Evolutionary conservation across 2,888 invertebrate species (phyloP), one percentile per base, ranked within the genome.

Genomic region (Caenorhabditis sp.): DNA sequence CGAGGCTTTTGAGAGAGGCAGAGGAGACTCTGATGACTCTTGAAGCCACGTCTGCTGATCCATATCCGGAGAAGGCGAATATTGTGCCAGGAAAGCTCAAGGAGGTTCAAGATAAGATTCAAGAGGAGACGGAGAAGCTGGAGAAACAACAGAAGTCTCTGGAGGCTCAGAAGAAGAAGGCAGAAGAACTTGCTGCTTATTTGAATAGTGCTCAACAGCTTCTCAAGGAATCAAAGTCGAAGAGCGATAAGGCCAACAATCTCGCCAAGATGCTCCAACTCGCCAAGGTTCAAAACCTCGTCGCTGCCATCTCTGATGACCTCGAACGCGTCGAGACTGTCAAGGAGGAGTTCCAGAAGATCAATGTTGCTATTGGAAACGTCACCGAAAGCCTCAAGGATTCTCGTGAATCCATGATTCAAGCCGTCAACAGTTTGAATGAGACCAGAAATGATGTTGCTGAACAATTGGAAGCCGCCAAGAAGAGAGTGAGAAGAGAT

Each of bases 141-240:
- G 72, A 74, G 5, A 41, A 58, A 16, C 80, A 82, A 56, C 80
- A 84, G 54, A 70, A 79, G 10, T 74, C 82, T 22, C 38, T 79
- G 16, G 83, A 68, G 2, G 51, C 66, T 19, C 80, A 84, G 22
- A 76, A 86, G 70, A 79, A 80, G 44, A 82, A 77, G 63, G 73
- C 84, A 3, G 75, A 84, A 12, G 59, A 80, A 1, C 35, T 84
- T 10, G 73, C 83, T 8, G 64, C 77, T 10, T 80, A 82, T 10
- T 51, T 87, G 70, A 81, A 85, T 44, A 76, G 81, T 66, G 82
- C 87, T 16, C 85, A 87, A 56, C 82, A 87, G 28, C 47, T 69
- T 10, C 70, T 86, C 63, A 88, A 87, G 54, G 83, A 87, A 22
- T 63, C 82, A 16, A 85, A 87, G 44, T 69, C 80, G 24, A 80